Conservation (phyloP, 2,113 vertebrate species). For the Pachycephala philippinensis region DNA sequence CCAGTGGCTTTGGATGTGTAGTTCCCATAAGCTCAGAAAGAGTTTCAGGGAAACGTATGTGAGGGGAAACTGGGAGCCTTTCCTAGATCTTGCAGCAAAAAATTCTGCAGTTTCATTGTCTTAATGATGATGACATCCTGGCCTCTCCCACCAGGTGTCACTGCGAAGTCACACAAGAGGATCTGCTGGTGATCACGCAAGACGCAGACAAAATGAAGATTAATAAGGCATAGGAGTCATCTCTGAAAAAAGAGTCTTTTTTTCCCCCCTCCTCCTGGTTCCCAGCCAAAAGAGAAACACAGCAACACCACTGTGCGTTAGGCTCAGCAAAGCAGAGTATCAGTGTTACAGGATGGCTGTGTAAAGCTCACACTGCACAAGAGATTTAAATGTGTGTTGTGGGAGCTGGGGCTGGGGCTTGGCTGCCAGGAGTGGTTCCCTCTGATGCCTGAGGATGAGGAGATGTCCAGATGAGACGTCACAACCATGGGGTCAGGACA, state of each 20-base stretch:
- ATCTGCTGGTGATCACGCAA: neutral
- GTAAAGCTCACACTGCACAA: neutral
- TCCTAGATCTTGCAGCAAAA: neutral
- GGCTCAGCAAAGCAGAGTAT: neutral
- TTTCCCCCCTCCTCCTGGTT: neutral
- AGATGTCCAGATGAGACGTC: neutral
- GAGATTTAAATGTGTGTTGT: neutral
- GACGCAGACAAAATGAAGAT: neutral
- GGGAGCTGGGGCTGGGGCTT: neutral
- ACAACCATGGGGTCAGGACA: neutral
- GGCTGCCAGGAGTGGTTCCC: neutral
- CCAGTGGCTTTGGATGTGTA: neutral
- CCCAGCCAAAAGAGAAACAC: neutral
- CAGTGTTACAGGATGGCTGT: neutral
- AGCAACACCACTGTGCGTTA: neutral
- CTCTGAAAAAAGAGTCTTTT: neutral
- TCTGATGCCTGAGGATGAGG: neutral
- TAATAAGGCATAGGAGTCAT: neutral
- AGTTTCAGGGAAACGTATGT: neutral
- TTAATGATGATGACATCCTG: neutral
- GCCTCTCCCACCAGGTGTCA: conserved; percentile 48
- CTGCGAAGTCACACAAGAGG: neutral
- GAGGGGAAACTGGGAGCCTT: neutral
- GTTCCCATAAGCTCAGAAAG: neutral
- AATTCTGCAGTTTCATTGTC: neutral